Base-by-base conservation (phyloP, 1,140 invertebrate species). In the Polypedilum pembai region DNA sequence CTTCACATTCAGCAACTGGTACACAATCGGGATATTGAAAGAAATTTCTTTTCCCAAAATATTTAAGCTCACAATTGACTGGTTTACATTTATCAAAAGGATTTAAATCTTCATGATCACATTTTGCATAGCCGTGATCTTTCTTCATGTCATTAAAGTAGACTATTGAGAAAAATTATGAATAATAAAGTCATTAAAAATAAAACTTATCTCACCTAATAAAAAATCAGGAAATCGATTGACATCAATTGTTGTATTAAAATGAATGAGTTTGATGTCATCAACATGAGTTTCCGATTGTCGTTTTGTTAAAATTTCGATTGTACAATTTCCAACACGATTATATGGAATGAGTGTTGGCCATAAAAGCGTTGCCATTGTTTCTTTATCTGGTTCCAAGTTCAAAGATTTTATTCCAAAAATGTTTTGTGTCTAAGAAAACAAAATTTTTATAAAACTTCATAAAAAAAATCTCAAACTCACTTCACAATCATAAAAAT, bases 301-400 rank as follows among this genome's bases (percentile, higher is more conserved):
- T 74, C 78, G 79, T 8, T 76, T 45, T 0, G 76, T 75, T 8
- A 73, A 76, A 2, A 81, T 75, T 8, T 74, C 24, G 15, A 81
- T 79, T 18, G 78, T 77, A 20, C 80, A 81, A n/a, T 73, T 75
- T 12, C 80, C 80, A 15, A 81, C 79, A 7, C 80, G 79, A 76
- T 81, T 81, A 74, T 74, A 81, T 7, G 80, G 65, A 3, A 80
- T 80, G 75, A 79, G 76, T 40, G 80, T 81, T 41, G 80, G 80
- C 78, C 77, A 81, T 10, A 81, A 76, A 15, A 81, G 24, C 1
- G 80, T 80, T 0, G 81, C 77, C 2, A 76, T 78, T 69, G 78
- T 75, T 69, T 40, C 75, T n/a, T 73, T 74, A n/a, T 79, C 79
- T 8, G 80, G 74, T 18, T 78, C 78, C 10, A 81, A 69, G 3